phyloP scores from a whole-genome alignment of 2,888 invertebrate genomes.

The Hypercompe scribonia region DNA sequence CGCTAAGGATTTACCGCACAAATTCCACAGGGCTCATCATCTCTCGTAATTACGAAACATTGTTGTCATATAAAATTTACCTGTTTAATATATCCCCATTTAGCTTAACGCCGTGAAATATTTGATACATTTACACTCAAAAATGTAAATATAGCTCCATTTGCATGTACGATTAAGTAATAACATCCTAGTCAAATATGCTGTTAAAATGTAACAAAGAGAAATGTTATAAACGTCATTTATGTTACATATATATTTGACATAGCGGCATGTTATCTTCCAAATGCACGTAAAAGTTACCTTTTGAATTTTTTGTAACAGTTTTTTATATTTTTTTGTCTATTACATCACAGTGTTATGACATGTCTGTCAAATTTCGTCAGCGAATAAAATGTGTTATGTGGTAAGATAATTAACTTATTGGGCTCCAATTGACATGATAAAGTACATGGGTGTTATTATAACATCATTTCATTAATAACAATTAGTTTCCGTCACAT shows the following conservation, averaged over 20 bases:
- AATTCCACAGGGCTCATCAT: neutral
- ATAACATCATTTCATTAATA: too few relatives aligned
- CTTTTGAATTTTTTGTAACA: neutral
- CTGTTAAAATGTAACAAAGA: neutral
- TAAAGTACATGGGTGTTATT: too few relatives aligned
- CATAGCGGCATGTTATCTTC: neutral
- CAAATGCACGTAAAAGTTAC: neutral
- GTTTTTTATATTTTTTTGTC: neutral
- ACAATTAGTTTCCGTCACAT: too few relatives aligned
- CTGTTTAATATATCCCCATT: neutral
- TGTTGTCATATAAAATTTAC: conserved; percentile 1
- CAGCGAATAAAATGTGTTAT: too few relatives aligned
- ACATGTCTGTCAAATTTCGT: too few relatives aligned
- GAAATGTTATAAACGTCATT: neutral
- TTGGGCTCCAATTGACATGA: too few relatives aligned
- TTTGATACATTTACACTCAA: neutral
- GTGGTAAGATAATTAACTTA: too few relatives aligned
- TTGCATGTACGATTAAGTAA: neutral
- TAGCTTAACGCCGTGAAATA: neutral
- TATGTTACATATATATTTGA: neutral
- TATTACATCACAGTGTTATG: neutral
- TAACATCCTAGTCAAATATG: neutral
- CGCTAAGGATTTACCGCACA: neutral
- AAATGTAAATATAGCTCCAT: neutral
- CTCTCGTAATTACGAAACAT: neutral